Evolutionary conservation across 1,140 invertebrate genomes (phyloP).

Genomic region (Xylocopa sonorina): DNA sequence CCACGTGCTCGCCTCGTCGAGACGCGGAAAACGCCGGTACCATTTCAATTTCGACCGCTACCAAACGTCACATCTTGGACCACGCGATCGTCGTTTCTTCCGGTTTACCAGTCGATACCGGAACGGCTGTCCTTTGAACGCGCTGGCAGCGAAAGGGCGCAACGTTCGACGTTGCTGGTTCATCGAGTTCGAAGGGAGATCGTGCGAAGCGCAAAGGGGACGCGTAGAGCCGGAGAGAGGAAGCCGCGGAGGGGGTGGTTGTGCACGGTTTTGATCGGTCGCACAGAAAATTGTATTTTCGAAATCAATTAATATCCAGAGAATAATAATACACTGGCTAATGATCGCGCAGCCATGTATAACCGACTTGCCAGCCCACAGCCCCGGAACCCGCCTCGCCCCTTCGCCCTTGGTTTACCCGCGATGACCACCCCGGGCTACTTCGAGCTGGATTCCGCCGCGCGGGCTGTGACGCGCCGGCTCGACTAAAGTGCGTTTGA

Average conservation of each 20-base stretch:
- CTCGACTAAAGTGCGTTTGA: constrained; percentile 77
- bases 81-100: neutral
- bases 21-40: neutral
- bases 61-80: too few relatives aligned
- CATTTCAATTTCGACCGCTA: neutral
- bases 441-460: constrained; percentile 71
- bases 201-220: constrained; percentile 34
- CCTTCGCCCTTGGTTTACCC: constrained; percentile 52
- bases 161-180: constrained; percentile 47
- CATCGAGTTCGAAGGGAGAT: constrained; percentile 46
- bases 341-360: constrained; percentile 72
- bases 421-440: constrained; percentile 66
- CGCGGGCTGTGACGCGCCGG: constrained; percentile 60
- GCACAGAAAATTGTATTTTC: constrained; percentile 81
- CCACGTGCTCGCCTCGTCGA: neutral
- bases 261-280: constrained; percentile 79
- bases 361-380: constrained; percentile 38
- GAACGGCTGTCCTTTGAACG: too few relatives aligned
- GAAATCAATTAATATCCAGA: constrained; percentile 80
- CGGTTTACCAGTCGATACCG: too few relatives aligned
- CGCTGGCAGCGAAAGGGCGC: neutral
- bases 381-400: too few relatives aligned
- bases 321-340: constrained; percentile 80
- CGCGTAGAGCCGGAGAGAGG: constrained; percentile 18
- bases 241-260: neutral